Base-by-base conservation (phyloP, 2,113 vertebrate species). In the Brienomyrus brachyistius region DNA sequence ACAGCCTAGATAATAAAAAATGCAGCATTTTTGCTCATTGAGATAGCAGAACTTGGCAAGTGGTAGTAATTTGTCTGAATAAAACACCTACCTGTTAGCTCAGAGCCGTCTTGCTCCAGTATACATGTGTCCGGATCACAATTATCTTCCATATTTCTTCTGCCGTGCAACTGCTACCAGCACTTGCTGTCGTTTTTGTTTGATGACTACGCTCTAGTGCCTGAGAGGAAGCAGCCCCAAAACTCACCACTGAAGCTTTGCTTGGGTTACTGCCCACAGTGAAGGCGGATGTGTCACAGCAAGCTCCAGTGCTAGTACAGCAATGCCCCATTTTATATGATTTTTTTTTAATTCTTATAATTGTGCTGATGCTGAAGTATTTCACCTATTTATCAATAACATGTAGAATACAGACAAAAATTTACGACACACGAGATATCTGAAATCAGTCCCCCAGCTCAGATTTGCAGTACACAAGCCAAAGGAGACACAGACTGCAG, bases 1-100 rank as follows among this genome's bases (percentile, higher is more conserved):
- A 56, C 62, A 5, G 62, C 9, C 62, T 70, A 31, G 31, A 27
- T 70, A 70, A 70, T 31, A 70, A 10, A 10, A 70, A 70, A 70
- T 4, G 62, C 10, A 70, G 10, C 62, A 31, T 27, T 27, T 70
- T 70, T 70, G 10, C 74, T 43, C 35, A 80, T 17, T 80, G 35
- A 80, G 43, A 84, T n/a, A 84, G 3, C 15, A 82, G 19, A 45
- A 47, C 21, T 84, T 84, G 3, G 45, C 43, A 84, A 21, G 1
- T 48, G 82, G 21, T 5, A 84, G 45, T 70, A 27, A 70, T 70
- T 70, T 70, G 62, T 70, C 62, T 11, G n/a, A 27, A 27, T 77
- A 70, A 88, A 9, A 19, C 19, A 89, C 93, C 91, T 90, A 94
- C 93, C 91, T 56, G 89, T 91, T 35, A 91, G 88, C 5, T 84